Evolutionary conservation across 2,113 vertebrate species (phyloP), one percentile per base, ranked within the genome.

Genomic region (Vireo altiloquus): DNA sequence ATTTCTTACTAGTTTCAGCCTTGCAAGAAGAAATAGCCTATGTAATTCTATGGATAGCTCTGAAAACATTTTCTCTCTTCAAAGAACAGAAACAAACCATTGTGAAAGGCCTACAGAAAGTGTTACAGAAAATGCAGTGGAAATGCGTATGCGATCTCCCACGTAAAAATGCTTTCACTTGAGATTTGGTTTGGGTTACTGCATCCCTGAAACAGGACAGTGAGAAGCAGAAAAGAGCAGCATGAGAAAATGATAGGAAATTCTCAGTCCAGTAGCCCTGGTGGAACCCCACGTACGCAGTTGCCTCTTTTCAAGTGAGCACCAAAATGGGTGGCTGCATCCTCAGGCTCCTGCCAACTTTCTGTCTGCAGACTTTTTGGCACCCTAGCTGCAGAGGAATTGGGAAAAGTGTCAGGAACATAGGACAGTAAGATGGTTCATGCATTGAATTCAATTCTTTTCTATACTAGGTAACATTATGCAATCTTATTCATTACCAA

Each of bases 361-460:
- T 81, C 87, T 91, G 69, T 42, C 89, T 95, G 81, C 66, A 75
- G 76, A 59, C 89, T 70, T 90, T 65, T 77, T 82, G 78, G 83
- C 88, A 82, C 52, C 46, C 25, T 63, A 30, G 44, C 82, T 77
- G 71, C 56, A 92, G 54, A 86, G 56, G 28, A 85, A 61, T 56
- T 87, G 91, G 92, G 82, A 75, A 83, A 82, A 95, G 61, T 82
- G 60, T 91, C 77, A 81, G 44, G 76, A 95, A 81, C 87, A 53
- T 27, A 54, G 75, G 66, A 72, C 49, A 78, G 66, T 65, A 93
- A 83, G 56, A 61, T 47, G 70, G 35, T 59, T 70, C 18, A 9
- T 53, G n/a, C 80, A 66, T 93, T 64, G 96, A 37, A 74, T 84
- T 68, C 7, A 47, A 4, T 91, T 70, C 6, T 84, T 70, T 85